These are phyloP conservation scores for Taenaris catops DNA, from an alignment of 2,888 invertebrate genomes.

Conservation along the genomic window DNA sequence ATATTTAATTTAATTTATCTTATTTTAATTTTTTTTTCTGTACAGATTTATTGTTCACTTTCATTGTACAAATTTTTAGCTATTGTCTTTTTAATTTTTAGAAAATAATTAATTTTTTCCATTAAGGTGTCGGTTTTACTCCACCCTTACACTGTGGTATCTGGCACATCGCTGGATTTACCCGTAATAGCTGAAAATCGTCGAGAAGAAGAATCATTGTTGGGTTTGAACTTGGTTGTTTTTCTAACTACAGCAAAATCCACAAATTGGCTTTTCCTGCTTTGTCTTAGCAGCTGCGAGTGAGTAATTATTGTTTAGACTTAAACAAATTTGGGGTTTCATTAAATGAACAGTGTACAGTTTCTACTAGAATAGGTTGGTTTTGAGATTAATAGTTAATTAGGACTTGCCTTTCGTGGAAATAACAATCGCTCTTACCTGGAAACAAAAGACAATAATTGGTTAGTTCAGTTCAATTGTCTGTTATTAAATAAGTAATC, in stretches of 20 bases:
- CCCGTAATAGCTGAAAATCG: constrained; percentile 52
- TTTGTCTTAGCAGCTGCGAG: constrained; percentile 26
- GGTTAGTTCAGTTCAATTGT: constrained; percentile 14
- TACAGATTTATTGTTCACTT: no score
- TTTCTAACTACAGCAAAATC: no score
- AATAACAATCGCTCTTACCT: constrained; percentile 28
- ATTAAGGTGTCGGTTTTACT: constrained; percentile 57
- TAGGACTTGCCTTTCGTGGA: constrained; percentile 2
- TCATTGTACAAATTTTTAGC: no score
- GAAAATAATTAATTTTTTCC: not conserved
- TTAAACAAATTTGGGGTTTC: constrained; percentile 15
- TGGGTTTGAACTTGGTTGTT: constrained; percentile 31
- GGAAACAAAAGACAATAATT: constrained; percentile 26
- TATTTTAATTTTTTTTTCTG: no score
- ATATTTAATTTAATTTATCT: no score
- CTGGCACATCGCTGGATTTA: constrained; percentile 54
- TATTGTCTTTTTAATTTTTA: no score
- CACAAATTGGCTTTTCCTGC: constrained; percentile 15
- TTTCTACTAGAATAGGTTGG: constrained; percentile 1
- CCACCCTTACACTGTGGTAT: constrained; percentile 49
- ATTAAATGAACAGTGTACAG: constrained; percentile 9
- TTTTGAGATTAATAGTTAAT: not conserved
- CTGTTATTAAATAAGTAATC: no score
- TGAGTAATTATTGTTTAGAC: constrained; percentile 32
- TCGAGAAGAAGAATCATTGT: constrained; percentile 45